These are phyloP conservation scores for Amiota communis DNA, from an alignment of 2,888 invertebrate species.

Conservation along the genomic window DNA sequence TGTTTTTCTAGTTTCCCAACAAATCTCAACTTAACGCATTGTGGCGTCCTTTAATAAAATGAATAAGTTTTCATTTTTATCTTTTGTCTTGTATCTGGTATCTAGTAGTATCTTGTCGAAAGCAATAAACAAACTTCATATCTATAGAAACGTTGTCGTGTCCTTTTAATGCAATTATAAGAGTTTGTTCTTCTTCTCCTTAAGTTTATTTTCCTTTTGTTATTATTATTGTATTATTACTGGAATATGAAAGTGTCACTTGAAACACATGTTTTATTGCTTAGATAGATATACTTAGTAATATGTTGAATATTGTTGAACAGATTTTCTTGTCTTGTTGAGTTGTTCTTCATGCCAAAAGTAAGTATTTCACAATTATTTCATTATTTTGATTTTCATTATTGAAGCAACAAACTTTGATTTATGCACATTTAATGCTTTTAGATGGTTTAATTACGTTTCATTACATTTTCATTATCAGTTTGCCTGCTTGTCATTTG, in stretches of 20 bases:
- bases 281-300: too few relatives aligned
- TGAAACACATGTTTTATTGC: conserved; percentile 8
- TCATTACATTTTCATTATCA: conserved; percentile 14
- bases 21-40: neutral
- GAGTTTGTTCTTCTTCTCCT: neutral
- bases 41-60: too few relatives aligned
- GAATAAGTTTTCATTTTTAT: too few relatives aligned
- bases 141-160: neutral
- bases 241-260: neutral
- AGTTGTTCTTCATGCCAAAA: neutral
- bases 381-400: too few relatives aligned
- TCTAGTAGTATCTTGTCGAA: neutral
- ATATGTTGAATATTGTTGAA: too few relatives aligned
- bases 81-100: too few relatives aligned
- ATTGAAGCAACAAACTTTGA: neutral
- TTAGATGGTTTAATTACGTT: conserved; percentile 21
- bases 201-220: neutral
- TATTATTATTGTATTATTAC: neutral
- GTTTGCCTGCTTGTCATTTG: too few relatives aligned
- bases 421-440: conserved; percentile 27
- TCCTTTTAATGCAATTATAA: conserved; percentile 22
- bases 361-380: conserved; percentile 10
- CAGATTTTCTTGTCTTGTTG: too few relatives aligned
- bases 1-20: neutral
- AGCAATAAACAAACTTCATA: conserved; percentile 14